Evolutionary conservation across 2,888 invertebrate species (phyloP).

Genomic region (Tenthredo notha): DNA sequence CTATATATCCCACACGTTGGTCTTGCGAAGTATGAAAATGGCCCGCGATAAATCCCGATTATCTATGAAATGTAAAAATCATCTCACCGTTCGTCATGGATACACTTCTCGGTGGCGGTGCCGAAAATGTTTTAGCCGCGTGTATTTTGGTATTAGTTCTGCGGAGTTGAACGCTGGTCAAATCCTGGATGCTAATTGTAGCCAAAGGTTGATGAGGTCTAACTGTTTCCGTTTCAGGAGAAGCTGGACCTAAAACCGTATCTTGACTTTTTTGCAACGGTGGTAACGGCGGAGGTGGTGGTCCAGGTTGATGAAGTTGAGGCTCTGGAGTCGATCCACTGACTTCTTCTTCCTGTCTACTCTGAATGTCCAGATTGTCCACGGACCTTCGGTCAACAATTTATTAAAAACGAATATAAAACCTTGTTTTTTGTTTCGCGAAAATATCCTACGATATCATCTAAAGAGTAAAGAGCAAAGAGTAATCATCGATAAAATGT

Average conservation of each 20-base stretch:
- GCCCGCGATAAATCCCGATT: not conserved
- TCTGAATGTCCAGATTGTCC: constrained; percentile 76
- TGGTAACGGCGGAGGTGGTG: constrained; percentile 80
- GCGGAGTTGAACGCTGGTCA: constrained; percentile 90
- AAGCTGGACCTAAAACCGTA: constrained; percentile 60
- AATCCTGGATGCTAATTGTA: constrained; percentile 92
- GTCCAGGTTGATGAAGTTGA: constrained; percentile 72
- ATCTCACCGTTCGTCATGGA: constrained; percentile 81
- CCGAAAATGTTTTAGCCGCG: constrained; percentile 91
- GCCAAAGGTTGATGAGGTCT: constrained; percentile 87
- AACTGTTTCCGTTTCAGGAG: constrained; percentile 79
- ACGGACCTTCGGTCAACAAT: constrained; percentile 69
- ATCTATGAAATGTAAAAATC: not conserved
- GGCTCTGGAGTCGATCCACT: constrained; percentile 57
- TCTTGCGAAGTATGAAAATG: not conserved
- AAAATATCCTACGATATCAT: not conserved
- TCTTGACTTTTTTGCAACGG: constrained; percentile 64
- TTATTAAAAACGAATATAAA: not conserved
- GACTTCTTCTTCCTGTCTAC: constrained; percentile 64
- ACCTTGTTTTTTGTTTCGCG: not conserved
- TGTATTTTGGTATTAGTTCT: constrained; percentile 86
- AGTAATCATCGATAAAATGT: not conserved
- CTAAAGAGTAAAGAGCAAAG: not conserved
- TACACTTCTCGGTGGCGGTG: constrained; percentile 87
- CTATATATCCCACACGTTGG: not conserved